Conservation (phyloP, 2,113 vertebrate species). For the Pycnonotus jocosus region DNA sequence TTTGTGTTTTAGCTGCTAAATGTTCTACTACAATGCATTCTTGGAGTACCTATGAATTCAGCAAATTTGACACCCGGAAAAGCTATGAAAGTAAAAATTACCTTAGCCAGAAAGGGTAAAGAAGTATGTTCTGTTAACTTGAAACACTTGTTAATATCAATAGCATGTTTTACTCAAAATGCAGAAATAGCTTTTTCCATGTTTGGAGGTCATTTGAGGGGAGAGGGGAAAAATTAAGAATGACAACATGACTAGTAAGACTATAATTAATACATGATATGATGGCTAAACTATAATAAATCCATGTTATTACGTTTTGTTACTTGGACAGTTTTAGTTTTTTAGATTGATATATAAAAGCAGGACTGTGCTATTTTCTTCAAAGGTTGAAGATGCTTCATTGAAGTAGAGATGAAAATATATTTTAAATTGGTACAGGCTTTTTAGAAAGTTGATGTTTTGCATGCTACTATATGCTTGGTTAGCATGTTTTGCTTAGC, state of each 20-base stretch:
- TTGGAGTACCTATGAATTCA: neutral
- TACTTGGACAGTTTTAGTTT: neutral
- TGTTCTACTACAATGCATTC: neutral
- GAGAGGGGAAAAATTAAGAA: neutral
- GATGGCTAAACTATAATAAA: neutral
- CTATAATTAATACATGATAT: neutral
- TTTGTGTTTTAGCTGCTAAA: neutral
- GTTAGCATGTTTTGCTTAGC: neutral
- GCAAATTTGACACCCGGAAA: neutral
- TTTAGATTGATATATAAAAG: neutral
- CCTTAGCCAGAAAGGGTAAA: neutral
- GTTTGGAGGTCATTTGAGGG: neutral
- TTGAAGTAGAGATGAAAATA: neutral
- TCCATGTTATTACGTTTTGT: neutral
- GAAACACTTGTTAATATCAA: neutral
- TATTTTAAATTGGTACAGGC: neutral
- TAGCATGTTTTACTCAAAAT: neutral
- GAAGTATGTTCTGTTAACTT: neutral
- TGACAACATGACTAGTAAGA: neutral
- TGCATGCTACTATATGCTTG: neutral
- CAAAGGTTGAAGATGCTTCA: neutral
- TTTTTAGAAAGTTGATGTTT: neutral
- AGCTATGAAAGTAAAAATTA: neutral
- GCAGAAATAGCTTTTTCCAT: fast-evolving
- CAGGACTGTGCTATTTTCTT: neutral